Conservation (phyloP, 1,140 invertebrate genomes). For the Drosophila sp. region DNA sequence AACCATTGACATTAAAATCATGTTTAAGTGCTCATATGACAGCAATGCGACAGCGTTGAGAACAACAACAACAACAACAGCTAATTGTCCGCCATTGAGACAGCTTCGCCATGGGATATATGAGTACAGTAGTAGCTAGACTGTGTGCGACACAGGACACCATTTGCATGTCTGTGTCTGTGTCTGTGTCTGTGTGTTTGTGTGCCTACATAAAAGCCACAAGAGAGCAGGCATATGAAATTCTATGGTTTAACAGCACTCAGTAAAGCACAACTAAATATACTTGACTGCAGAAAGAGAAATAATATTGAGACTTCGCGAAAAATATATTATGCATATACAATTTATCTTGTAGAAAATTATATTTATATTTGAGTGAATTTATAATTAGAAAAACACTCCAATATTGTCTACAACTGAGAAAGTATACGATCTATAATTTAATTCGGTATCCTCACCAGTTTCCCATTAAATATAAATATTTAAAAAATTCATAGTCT, state of each 20-base stretch:
- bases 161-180: slow-evolving; percentile 32
- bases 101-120: slow-evolving; percentile 51
- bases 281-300: slow-evolving; percentile 12
- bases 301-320: neutral
- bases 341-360: too few species aligned
- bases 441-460: too few species aligned
- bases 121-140: slow-evolving; percentile 16
- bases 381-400: too few species aligned
- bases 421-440: too few species aligned
- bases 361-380: too few species aligned
- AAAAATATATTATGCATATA: neutral
- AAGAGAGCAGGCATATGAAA: slow-evolving; percentile 19
- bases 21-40: slow-evolving; percentile 81
- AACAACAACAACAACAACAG: slow-evolving; percentile 37
- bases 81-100: slow-evolving; percentile 78
- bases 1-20: slow-evolving; percentile 84
- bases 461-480: too few species aligned
- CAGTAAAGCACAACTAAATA: slow-evolving; percentile 25
- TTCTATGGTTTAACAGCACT: slow-evolving; percentile 33
- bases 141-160: slow-evolving; percentile 40
- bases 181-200: neutral
- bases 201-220: slow-evolving; percentile 30
- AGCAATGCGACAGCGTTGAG: slow-evolving; percentile 67
- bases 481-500: too few species aligned
- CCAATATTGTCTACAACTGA: too few species aligned